Evolutionary conservation across 2,113 vertebrate genomes (phyloP).

Genomic region (Smithornis capensis): DNA sequence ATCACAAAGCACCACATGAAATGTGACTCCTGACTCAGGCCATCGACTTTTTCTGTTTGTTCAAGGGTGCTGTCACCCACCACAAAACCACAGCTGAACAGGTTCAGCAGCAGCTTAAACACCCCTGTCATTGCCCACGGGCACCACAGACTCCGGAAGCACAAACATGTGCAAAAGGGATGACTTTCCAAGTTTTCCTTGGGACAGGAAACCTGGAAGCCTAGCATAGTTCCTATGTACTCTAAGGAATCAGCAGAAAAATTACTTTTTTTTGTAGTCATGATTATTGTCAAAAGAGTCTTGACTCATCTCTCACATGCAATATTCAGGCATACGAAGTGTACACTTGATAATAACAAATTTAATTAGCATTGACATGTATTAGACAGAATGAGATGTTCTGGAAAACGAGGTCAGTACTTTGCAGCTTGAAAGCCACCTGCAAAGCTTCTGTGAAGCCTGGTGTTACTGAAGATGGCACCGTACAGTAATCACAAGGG

Average conservation of each 20-base stretch:
- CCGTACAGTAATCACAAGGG: background rate
- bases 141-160: background rate
- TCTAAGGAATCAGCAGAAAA: background rate
- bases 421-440: background rate
- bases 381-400: background rate
- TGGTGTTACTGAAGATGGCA: background rate
- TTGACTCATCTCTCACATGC: background rate
- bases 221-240: background rate
- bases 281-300: background rate
- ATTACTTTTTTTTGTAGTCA: background rate
- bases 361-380: background rate
- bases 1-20: background rate
- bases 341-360: background rate
- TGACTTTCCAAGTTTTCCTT: background rate
- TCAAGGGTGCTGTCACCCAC: background rate
- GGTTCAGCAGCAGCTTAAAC: background rate
- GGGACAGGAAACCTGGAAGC: background rate
- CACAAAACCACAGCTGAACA: background rate
- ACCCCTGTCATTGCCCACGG: background rate
- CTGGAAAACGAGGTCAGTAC: background rate
- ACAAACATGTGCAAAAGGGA: background rate
- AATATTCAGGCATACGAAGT: background rate
- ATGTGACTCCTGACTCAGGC: background rate
- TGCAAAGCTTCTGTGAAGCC: background rate
- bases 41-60: background rate